Percentiles rank a stretch among this genome's conserved stretches.
phyloP scores from a whole-genome alignment of 1,140 invertebrate species.

The Aphelenchoides avenae region DNA sequence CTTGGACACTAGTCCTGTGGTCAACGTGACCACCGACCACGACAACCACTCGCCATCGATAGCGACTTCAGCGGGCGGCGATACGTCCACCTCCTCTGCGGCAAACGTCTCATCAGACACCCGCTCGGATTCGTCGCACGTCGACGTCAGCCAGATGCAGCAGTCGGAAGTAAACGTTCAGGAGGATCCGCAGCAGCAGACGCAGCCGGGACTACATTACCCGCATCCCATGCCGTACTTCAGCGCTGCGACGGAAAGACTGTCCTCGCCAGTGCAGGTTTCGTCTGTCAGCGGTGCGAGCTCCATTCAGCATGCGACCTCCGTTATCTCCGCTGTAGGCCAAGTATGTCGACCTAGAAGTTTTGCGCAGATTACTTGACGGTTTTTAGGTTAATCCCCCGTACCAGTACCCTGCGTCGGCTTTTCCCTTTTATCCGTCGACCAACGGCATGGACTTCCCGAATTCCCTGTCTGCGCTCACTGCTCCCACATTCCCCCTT shows the following conservation, averaged over 20 bases:
- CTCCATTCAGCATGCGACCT: conserved; percentile 19
- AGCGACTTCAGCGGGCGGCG: too few relatives aligned
- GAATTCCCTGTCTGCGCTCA: conserved; percentile 4
- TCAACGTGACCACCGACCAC: too few relatives aligned
- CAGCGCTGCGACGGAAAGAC: neutral
- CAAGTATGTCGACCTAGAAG: conserved; percentile 7
- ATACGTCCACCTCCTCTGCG: too few relatives aligned
- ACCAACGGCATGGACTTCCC: neutral
- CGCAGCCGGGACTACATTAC: neutral
- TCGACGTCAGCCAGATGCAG: conserved; percentile 1
- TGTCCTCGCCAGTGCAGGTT: neutral
- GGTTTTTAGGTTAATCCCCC: conserved; percentile 17
- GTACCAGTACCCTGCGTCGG: conserved; percentile 4
- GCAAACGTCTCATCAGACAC: too few relatives aligned
- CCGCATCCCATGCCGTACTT: neutral
- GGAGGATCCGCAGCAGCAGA: neutral
- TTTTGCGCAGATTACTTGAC: neutral
- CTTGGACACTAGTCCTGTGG: too few relatives aligned
- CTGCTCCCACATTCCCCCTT: neutral
- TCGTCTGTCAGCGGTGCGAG: neutral
- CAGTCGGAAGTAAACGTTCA: neutral
- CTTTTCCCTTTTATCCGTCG: conserved; percentile 9
- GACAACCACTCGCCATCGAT: too few relatives aligned
- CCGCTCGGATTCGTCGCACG: too few relatives aligned
- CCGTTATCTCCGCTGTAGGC: conserved; percentile 26